Evolutionary conservation across 2,113 vertebrate species (phyloP).

Genomic region (Plecturocebus donacophilus): DNA sequence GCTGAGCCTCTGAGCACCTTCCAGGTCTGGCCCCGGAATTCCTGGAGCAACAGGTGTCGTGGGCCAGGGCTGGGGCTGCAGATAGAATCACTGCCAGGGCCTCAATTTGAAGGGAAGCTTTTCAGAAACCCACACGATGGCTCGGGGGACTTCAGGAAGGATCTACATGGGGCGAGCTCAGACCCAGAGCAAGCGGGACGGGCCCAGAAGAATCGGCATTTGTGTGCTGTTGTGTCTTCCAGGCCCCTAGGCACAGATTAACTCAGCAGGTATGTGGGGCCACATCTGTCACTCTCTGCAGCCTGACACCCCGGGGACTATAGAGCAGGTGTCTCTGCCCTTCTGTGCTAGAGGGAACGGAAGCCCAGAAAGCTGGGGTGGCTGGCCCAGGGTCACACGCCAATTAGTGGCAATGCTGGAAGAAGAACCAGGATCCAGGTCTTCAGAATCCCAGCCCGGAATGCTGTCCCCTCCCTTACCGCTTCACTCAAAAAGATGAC

Average conservation of each 20-base stretch:
- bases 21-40: background rate
- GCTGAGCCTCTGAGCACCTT: background rate
- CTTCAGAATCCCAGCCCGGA: background rate
- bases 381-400: background rate
- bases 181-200: background rate
- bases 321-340: background rate
- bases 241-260: background rate
- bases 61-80: background rate
- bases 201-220: background rate
- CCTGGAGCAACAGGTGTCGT: background rate
- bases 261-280: background rate
- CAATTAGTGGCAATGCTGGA: background rate
- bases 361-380: background rate
- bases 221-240: background rate
- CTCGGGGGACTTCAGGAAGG: background rate
- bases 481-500: background rate
- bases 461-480: background rate
- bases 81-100: background rate
- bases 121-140: background rate
- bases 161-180: background rate
- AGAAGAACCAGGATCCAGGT: background rate
- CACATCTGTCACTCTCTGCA: background rate
- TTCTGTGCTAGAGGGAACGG: background rate
- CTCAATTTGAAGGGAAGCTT: background rate
- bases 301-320: accelerated